Conservation (phyloP, 2,888 invertebrate genomes). For the Tineola bisselliella region DNA sequence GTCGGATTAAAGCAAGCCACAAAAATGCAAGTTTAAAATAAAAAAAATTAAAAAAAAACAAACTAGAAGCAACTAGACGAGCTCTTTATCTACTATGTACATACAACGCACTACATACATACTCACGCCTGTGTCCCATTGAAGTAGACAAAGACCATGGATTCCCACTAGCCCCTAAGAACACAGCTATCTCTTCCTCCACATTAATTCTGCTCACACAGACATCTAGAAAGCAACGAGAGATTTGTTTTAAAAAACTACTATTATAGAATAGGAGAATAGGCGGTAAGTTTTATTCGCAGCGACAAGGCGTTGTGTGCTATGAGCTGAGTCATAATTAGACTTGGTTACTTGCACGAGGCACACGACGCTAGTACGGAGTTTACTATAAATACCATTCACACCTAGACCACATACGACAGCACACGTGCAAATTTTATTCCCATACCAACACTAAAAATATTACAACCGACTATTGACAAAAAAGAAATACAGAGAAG, state of each 20-base stretch:
- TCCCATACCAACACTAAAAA: not conserved
- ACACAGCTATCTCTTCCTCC: not conserved
- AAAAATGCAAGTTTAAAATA: not conserved
- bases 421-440: not conserved
- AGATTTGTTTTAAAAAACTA: not conserved
- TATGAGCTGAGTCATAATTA: not conserved
- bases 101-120: not conserved
- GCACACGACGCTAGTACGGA: not conserved
- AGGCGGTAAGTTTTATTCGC: not conserved
- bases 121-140: not conserved
- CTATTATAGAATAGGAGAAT: not conserved
- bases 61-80: not conserved
- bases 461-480: not conserved
- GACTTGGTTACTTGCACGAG: not conserved
- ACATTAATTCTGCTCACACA: too few relatives aligned
- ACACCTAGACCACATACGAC: not conserved
- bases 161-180: not conserved
- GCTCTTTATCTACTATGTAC: not conserved
- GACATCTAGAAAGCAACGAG: not conserved
- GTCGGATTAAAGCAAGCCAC: too few relatives aligned
- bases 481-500: not conserved
- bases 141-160: not conserved
- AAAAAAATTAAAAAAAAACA: not conserved
- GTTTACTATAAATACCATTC: slow-evolving; percentile 6
- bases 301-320: not conserved